These are phyloP conservation scores for Haliaeetus albicilla DNA, from an alignment of 2,797 vertebrate genomes.

Conservation along the genomic window DNA sequence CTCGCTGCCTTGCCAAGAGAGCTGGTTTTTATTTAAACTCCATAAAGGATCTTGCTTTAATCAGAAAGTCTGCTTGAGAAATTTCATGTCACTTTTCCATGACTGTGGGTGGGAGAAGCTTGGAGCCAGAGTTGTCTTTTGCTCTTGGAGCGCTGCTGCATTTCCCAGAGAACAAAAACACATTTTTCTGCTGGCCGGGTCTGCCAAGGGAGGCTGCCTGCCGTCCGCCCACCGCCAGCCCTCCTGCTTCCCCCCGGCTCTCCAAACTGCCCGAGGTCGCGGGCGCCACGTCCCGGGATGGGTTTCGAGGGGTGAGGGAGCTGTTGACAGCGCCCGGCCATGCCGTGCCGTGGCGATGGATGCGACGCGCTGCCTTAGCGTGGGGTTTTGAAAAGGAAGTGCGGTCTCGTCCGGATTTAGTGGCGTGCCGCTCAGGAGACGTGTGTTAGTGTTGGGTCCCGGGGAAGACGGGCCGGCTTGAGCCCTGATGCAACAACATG, in stretches of 20 bases:
- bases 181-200: conserved; percentile 38
- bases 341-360: fast-evolving
- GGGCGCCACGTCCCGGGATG: background rate
- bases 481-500: background rate
- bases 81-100: conserved; percentile 76
- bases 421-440: fast-evolving
- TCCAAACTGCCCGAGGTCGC: background rate
- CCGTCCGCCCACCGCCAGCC: background rate
- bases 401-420: background rate
- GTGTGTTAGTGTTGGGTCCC: background rate
- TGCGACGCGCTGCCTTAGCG: fast-evolving
- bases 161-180: conserved; percentile 60
- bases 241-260: background rate
- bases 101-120: conserved; percentile 72
- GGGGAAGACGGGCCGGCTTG: background rate
- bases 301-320: background rate
- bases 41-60: conserved; percentile 71
- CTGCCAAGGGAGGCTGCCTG: conserved; percentile 30
- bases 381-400: background rate
- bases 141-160: conserved; percentile 61
- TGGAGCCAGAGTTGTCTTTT: conserved; percentile 73
- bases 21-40: conserved; percentile 72
- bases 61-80: conserved; percentile 73
- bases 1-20: conserved; percentile 50
- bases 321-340: background rate